phyloP scores from a whole-genome alignment of 1,140 invertebrate species.

The Drosophila kepulauana region DNA sequence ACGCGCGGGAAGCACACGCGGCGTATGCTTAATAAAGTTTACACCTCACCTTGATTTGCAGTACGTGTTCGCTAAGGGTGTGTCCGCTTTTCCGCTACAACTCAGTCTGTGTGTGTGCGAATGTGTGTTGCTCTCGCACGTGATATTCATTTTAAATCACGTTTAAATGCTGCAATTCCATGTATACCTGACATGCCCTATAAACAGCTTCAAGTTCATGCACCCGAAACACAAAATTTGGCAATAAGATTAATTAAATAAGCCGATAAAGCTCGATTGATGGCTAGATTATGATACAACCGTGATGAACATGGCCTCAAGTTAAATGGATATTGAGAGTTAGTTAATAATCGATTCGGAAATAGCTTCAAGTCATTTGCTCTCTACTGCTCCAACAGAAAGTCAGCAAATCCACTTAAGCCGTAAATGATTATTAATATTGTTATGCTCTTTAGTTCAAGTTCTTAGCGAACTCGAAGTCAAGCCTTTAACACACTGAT shows the following conservation, averaged over 20 bases:
- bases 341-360: not conserved
- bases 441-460: not conserved
- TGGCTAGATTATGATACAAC: conserved; percentile 2
- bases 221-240: not conserved
- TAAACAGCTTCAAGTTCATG: conserved; percentile 17
- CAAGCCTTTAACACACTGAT: not conserved
- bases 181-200: not conserved
- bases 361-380: not conserved
- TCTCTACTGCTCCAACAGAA: not conserved
- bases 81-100: not conserved
- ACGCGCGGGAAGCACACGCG: conserved; percentile 22
- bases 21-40: conserved; percentile 73
- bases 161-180: conserved; percentile 10
- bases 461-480: not conserved
- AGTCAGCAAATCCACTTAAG: not conserved
- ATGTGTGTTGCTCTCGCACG: conserved; percentile 38
- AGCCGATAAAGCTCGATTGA: conserved; percentile 1
- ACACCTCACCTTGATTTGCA: conserved; percentile 66
- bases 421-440: not conserved
- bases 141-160: conserved; percentile 64
- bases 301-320: not conserved
- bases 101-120: not conserved
- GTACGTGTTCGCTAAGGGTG: conserved; percentile 30
- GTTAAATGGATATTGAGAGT: not conserved
- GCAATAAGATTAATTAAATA: conserved; percentile 11